phyloP scores from a whole-genome alignment of 64 coral and sea anemone species.

The Montipora sp. region DNA sequence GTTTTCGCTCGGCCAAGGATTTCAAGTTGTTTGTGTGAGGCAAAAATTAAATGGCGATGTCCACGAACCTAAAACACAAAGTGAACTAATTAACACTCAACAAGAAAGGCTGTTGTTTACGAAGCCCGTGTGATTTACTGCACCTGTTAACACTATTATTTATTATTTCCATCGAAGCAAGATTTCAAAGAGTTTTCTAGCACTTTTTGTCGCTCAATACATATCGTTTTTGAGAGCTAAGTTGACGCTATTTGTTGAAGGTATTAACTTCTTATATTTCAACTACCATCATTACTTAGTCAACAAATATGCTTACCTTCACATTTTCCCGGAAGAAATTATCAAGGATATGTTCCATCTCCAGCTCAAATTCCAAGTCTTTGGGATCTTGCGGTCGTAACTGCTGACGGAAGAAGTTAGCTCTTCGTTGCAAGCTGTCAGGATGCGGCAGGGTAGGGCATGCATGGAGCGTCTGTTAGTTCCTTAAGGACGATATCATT shows the following conservation, averaged over 20 bases:
- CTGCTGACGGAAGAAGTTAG: slow-evolving; percentile 11
- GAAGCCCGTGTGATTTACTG: not conserved
- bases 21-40: slow-evolving; percentile 35
- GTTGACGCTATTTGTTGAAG: too few relatives aligned
- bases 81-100: not conserved
- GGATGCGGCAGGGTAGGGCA: slow-evolving; percentile 27
- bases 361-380: slow-evolving; percentile 14
- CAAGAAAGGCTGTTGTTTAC: not conserved
- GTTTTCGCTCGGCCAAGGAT: slow-evolving; percentile 6
- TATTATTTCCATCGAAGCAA: not conserved
- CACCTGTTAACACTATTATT: not conserved
- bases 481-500: not conserved
- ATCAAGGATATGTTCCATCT: slow-evolving; percentile 8
- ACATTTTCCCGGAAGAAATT: slow-evolving; percentile 16
- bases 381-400: slow-evolving; percentile 1
- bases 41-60: slow-evolving; percentile 53
- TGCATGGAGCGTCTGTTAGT: not conserved
- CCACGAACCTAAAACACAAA: slow-evolving; percentile 23
- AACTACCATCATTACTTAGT: not conserved
- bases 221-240: too few relatives aligned
- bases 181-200: not conserved
- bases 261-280: too few relatives aligned
- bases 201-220: not conserved
- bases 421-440: not conserved
- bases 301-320: slow-evolving; percentile 2